Conservation (phyloP, 2,113 vertebrate genomes). For the Petromus typicus region DNA sequence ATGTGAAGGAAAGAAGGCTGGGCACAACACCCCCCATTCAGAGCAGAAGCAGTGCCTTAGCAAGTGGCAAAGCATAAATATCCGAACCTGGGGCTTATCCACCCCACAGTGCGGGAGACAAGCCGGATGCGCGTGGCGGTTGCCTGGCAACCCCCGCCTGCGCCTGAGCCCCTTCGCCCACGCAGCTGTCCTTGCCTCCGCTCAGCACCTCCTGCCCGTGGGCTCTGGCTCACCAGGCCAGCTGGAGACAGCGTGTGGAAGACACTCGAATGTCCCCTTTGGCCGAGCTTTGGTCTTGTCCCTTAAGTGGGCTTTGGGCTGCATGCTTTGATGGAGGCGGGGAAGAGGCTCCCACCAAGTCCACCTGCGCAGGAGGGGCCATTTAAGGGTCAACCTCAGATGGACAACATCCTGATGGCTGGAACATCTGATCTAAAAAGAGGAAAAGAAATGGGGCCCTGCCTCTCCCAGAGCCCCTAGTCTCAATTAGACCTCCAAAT, state of each 20-base stretch:
- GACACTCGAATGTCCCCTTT: background rate
- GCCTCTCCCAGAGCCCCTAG: background rate
- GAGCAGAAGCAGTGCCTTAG: background rate
- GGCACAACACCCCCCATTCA: background rate
- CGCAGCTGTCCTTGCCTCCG: slow-evolving; percentile 17
- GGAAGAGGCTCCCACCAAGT: too few species aligned
- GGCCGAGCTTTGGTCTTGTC: background rate
- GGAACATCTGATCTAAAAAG: background rate
- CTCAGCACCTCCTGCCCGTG: background rate
- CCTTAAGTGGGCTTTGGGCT: background rate
- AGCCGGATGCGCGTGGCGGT: slow-evolving; percentile 1
- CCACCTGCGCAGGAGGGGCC: too few species aligned
- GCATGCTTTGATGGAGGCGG: rapidly evolving
- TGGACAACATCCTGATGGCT: background rate
- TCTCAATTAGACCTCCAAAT: rapidly evolving
- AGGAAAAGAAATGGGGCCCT: background rate
- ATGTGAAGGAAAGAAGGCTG: background rate
- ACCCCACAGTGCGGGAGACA: background rate
- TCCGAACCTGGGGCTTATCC: slow-evolving; percentile 2
- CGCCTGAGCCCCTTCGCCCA: slow-evolving; percentile 11
- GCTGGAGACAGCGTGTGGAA: background rate
- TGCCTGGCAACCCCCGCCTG: slow-evolving; percentile 74
- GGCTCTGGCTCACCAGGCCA: background rate
- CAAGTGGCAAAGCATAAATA: background rate
- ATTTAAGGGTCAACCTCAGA: background rate